Conservation (phyloP, 2,888 invertebrate species). For the Myopa tessellatipennis region DNA sequence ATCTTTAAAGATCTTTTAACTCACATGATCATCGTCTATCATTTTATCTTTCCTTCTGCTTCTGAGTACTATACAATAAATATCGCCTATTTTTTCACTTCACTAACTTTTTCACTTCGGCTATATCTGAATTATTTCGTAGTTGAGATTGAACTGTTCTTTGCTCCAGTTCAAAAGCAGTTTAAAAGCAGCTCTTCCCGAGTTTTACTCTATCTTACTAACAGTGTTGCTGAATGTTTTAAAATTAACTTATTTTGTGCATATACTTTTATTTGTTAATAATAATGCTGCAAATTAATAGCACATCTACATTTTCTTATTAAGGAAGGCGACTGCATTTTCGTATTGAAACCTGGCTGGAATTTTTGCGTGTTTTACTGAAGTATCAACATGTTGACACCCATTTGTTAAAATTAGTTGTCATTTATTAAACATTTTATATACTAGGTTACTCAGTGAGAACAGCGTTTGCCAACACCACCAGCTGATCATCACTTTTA, state of each 20-base stretch:
- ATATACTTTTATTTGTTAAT: not conserved
- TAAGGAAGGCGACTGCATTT: no score
- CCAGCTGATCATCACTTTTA: not conserved
- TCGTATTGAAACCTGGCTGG: not conserved
- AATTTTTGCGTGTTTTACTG: not conserved
- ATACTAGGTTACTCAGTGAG: no score
- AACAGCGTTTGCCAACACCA: no score
- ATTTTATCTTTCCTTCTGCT: not conserved
- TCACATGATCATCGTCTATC: conserved; percentile 27
- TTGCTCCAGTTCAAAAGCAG: conserved; percentile 8
- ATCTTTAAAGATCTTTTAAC: not conserved
- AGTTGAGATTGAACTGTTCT: not conserved
- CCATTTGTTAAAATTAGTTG: no score
- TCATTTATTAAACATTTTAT: no score
- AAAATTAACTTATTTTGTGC: not conserved
- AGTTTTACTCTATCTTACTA: not conserved
- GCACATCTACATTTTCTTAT: no score
- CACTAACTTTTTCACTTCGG: no score
- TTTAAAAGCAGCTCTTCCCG: not conserved
- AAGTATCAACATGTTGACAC: no score
- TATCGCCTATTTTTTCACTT: not conserved
- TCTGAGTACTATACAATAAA: not conserved
- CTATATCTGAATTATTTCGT: not conserved
- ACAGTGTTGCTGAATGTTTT: conserved; percentile 2
- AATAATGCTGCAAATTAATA: no score